Percentiles rank a stretch among this genome's conserved stretches.
phyloP scores from a whole-genome alignment of 2,113 vertebrate genomes.

The Steatornis caripensis region DNA sequence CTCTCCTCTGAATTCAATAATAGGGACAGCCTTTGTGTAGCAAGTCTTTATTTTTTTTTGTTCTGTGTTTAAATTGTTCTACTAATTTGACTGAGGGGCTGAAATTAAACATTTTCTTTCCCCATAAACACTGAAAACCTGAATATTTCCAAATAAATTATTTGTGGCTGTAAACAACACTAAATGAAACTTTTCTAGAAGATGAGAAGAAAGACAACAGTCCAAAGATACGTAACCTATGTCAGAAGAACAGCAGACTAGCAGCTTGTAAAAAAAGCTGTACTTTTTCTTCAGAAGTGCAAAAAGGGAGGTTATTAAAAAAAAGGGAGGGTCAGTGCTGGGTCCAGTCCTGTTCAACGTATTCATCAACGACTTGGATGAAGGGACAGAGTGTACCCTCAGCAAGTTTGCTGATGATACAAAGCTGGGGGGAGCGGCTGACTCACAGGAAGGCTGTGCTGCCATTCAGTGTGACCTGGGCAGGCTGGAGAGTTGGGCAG shows the following conservation, averaged over 20 bases:
- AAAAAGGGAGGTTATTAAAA: background rate
- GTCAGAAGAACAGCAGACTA: background rate
- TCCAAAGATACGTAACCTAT: fast-evolving
- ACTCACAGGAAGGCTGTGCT: no score
- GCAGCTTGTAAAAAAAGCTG: background rate
- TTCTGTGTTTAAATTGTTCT: background rate
- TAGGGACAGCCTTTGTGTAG: background rate
- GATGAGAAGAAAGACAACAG: background rate
- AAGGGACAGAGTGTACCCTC: no score
- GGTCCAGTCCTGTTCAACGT: no score
- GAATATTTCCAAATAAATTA: background rate
- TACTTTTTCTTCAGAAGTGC: background rate
- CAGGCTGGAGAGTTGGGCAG: no score
- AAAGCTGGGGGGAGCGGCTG: no score
- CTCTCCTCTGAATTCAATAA: background rate
- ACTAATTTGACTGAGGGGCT: background rate
- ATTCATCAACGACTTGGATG: no score
- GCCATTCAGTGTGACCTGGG: no score
- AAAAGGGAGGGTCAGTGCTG: no score
- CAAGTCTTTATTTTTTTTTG: background rate
- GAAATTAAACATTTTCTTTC: background rate
- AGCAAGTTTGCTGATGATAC: no score
- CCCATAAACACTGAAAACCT: fast-evolving
- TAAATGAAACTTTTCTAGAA: background rate
- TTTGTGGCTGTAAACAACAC: background rate